A percentile compares a stretch with the other conserved stretches of the same genome.
Conservation (phyloP, 2,113 vertebrate species). For the Tragelaphus imberbis region DNA sequence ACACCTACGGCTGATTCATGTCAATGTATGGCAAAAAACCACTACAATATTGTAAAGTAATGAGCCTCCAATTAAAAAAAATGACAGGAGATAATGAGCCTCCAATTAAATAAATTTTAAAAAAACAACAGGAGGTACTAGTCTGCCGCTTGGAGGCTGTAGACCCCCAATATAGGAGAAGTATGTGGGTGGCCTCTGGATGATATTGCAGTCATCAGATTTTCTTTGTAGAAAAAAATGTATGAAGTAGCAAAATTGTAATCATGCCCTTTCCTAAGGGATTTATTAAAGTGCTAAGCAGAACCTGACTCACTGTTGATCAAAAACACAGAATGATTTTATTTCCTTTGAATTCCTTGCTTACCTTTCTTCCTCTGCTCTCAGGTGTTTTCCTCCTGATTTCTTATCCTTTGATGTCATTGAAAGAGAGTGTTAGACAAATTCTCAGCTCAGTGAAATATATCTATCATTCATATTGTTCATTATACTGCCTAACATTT, state of each 20-base stretch:
- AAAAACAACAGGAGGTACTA: not conserved
- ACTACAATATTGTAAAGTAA: not conserved
- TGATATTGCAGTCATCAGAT: not conserved
- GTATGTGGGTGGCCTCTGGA: not conserved
- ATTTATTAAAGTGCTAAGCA: not conserved
- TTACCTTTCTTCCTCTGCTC: not conserved
- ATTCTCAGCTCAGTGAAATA: not conserved
- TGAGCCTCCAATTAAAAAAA: not conserved
- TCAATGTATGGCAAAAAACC: not conserved
- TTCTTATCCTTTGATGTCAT: conserved; percentile 15
- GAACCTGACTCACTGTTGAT: not conserved
- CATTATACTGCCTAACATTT: not conserved
- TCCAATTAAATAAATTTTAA: not conserved
- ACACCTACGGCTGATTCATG: not conserved
- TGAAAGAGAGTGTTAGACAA: not conserved
- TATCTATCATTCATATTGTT: not conserved
- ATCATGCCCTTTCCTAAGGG: not conserved
- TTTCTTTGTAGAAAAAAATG: not conserved
- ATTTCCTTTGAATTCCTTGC: not conserved
- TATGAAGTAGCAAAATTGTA: not conserved
- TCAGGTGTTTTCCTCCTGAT: not conserved
- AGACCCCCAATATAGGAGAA: not conserved
- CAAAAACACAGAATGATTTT: not conserved
- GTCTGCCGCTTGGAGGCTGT: not conserved
- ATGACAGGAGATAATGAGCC: not conserved